phyloP scores from a whole-genome alignment of 2,888 invertebrate genomes.

The Melinaea menophilus region DNA sequence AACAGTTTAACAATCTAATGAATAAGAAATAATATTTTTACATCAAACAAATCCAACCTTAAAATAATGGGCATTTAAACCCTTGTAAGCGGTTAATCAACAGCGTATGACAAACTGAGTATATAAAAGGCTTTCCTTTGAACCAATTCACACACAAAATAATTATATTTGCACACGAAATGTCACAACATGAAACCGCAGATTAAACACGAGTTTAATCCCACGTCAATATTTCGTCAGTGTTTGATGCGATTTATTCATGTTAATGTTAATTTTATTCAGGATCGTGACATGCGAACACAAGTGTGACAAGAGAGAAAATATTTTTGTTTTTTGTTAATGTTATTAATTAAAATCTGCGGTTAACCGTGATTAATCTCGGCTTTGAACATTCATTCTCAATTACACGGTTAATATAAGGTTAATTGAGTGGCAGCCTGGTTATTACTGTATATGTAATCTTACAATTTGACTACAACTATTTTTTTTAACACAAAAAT shows the following conservation, averaged over 20 bases:
- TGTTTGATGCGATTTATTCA: constrained; percentile 14
- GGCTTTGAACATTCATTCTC: no score
- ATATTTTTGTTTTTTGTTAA: no score
- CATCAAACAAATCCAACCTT: neutral
- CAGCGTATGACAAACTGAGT: neutral
- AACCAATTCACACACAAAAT: constrained; percentile 4
- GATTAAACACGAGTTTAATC: constrained; percentile 24
- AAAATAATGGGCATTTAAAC: neutral
- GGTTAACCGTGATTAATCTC: no score
- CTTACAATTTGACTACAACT: no score
- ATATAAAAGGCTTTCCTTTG: constrained; percentile 2
- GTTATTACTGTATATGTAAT: no score
- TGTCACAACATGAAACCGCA: constrained; percentile 14
- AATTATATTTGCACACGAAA: constrained; percentile 12
- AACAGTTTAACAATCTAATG: neutral
- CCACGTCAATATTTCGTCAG: constrained; percentile 13
- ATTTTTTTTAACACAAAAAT: no score
- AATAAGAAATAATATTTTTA: constrained; percentile 1
- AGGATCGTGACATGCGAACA: constrained; percentile 8
- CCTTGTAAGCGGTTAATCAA: neutral
- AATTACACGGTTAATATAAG: no score
- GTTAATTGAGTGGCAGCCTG: no score
- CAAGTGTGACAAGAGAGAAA: neutral
- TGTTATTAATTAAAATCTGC: no score
- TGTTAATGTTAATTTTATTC: constrained; percentile 22